A percentile compares a stretch with the other conserved stretches of the same genome.
Conservation (phyloP, 1,140 invertebrate genomes). For the Stenopsyche tienmushanensis region DNA sequence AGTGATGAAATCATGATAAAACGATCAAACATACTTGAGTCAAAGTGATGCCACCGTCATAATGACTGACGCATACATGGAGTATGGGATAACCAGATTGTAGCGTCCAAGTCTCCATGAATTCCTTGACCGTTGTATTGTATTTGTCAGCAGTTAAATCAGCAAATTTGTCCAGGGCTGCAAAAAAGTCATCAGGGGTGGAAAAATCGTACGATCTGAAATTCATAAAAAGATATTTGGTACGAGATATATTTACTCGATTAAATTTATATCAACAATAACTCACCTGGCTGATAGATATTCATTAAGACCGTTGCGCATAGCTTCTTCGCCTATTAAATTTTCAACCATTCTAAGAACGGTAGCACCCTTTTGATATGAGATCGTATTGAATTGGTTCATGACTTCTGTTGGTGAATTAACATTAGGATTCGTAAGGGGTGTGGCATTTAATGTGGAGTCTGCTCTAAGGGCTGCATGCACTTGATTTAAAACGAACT, state of each 20-base stretch:
- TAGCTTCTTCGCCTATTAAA: conserved; percentile 64
- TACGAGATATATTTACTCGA: background rate
- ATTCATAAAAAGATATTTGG: background rate
- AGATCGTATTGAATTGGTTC: conserved; percentile 60
- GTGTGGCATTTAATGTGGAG: conserved; percentile 41
- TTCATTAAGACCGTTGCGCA: conserved; percentile 59
- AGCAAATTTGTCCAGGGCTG: background rate
- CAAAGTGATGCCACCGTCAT: background rate
- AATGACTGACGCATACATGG: background rate
- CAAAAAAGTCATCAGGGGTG: background rate
- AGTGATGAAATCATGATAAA: no score
- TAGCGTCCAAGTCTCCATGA: background rate
- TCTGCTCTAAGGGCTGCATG: conserved; percentile 49
- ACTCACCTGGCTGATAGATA: background rate
- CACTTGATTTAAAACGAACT: conserved; percentile 48
- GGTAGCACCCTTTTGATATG: conserved; percentile 65
- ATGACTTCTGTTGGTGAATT: conserved; percentile 58
- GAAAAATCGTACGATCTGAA: background rate
- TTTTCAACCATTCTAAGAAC: conserved; percentile 77
- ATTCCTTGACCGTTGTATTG: background rate
- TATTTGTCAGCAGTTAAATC: background rate
- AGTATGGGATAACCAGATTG: background rate
- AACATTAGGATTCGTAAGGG: conserved; percentile 46
- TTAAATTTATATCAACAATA: background rate
- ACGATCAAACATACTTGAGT: background rate